Percentiles rank a stretch among this genome's conserved stretches.
Conservation (phyloP, 2,113 vertebrate species). For the Microcebus tavaratra region DNA sequence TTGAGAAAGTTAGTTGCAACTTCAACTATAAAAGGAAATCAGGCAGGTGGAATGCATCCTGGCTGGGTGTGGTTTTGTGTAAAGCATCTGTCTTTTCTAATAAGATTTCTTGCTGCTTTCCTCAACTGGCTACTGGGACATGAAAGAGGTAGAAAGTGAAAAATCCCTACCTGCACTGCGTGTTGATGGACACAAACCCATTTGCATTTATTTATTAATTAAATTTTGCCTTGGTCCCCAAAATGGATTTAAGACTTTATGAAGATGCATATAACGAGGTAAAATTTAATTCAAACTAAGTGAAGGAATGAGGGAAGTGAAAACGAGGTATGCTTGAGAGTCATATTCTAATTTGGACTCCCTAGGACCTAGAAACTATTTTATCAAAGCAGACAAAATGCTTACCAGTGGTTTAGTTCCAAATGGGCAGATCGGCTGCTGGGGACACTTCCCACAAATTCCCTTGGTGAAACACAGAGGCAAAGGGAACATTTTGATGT, state of each 20-base stretch:
- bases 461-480: conserved; percentile 81
- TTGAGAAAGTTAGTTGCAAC: conserved; percentile 7
- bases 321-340: no score
- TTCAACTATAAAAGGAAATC: not conserved
- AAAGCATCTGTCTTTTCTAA: not conserved
- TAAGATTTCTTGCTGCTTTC: not conserved
- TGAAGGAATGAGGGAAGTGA: no score
- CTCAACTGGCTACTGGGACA: not conserved
- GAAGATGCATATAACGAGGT: no score
- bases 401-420: no score
- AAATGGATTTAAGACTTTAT: not conserved
- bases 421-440: no score
- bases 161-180: not conserved
- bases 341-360: no score
- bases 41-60: not conserved
- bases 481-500: conserved; percentile 41
- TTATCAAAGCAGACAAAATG: no score
- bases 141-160: not conserved
- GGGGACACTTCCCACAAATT: conserved; percentile 81
- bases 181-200: not conserved
- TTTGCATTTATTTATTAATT: not conserved
- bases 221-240: not conserved
- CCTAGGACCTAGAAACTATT: no score
- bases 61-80: no score
- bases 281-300: no score